These are phyloP conservation scores for Napeogenes sylphis DNA, from an alignment of 2,888 invertebrate species.

Conservation along the genomic window DNA sequence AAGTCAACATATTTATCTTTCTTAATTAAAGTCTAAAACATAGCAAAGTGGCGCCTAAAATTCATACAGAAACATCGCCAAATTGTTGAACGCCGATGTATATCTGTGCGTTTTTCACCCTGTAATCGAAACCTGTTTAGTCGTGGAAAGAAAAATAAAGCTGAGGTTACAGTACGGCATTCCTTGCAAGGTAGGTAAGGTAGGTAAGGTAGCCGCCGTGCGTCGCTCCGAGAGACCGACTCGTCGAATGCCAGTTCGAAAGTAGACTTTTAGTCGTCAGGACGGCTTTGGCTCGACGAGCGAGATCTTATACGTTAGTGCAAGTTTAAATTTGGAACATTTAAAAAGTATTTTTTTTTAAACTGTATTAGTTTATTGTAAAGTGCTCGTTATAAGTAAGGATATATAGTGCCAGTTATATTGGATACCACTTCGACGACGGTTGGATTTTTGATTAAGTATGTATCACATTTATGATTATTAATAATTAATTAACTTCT, in stretches of 20 bases:
- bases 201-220: slow-evolving; percentile 35
- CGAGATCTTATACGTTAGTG: slow-evolving; percentile 46
- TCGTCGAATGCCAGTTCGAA: slow-evolving; percentile 60
- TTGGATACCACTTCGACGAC: slow-evolving; percentile 47
- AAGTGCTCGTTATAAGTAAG: slow-evolving; percentile 64
- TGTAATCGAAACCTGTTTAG: slow-evolving; percentile 46
- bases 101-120: slow-evolving; percentile 28
- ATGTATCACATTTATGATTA: slow-evolving; percentile 41
- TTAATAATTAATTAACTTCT: slow-evolving; percentile 10
- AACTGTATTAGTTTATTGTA: slow-evolving; percentile 29
- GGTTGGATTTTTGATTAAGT: slow-evolving; percentile 64
- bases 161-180: slow-evolving; percentile 63
- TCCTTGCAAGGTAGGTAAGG: slow-evolving; percentile 49
- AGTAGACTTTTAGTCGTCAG: slow-evolving; percentile 59
- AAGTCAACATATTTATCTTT: no score
- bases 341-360: slow-evolving; percentile 22
- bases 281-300: slow-evolving; percentile 54
- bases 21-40: no score
- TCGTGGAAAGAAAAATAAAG: slow-evolving; percentile 52
- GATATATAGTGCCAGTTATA: slow-evolving; percentile 46
- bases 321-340: slow-evolving; percentile 23
- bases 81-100: slow-evolving; percentile 16
- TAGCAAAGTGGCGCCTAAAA: neutral
- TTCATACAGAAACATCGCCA: slow-evolving; percentile 11
- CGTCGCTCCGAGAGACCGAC: slow-evolving; percentile 36